Conservation (phyloP, 1,140 invertebrate genomes). For the Lycorma delicatula region DNA sequence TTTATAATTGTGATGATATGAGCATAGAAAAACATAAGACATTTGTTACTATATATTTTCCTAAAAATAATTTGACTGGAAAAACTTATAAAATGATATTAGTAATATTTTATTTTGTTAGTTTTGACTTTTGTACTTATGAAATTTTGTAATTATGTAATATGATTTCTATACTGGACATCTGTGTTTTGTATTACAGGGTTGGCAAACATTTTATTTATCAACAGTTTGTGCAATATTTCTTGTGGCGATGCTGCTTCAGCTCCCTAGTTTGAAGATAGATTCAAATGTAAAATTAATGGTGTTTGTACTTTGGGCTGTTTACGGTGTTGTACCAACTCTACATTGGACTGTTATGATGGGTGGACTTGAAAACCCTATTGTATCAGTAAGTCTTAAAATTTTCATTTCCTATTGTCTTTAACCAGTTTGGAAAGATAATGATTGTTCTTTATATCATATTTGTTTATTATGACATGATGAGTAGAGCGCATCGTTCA, state of each 20-base stretch:
- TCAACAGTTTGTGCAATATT: constrained; percentile 71
- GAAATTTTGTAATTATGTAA: not conserved
- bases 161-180: not conserved
- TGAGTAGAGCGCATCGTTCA: not conserved
- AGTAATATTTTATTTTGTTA: no score
- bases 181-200: constrained; percentile 48
- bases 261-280: constrained; percentile 64
- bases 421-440: no score
- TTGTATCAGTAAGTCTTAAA: constrained; percentile 62
- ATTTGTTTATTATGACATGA: constrained; percentile 1
- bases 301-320: constrained; percentile 77
- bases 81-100: no score
- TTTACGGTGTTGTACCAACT: constrained; percentile 83
- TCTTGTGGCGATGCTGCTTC: constrained; percentile 63
- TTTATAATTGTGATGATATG: no score
- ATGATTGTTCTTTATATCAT: not conserved
- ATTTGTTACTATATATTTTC: no score
- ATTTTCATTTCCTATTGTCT: no score
- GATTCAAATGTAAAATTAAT: constrained; percentile 62
- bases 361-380: constrained; percentile 74
- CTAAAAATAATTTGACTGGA: no score
- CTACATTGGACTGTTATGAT: constrained; percentile 83
- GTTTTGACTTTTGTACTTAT: not conserved
- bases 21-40: no score
- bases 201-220: constrained; percentile 74